Conservation (phyloP, 2,113 vertebrate genomes). For the Semicossyphus pulcher region DNA sequence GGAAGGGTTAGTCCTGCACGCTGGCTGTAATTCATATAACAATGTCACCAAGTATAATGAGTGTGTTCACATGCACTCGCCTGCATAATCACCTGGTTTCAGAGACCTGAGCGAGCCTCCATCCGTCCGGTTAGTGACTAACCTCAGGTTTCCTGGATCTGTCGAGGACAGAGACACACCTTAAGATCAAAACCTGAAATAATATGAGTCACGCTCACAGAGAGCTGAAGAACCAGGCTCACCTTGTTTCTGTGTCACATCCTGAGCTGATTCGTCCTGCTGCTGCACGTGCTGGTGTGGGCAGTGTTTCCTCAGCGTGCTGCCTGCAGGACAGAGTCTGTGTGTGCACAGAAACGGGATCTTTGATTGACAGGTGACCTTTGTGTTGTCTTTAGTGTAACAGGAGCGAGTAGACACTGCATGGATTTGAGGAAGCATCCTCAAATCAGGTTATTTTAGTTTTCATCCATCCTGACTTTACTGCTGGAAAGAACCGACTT, state of each 20-base stretch:
- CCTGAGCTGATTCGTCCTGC: neutral
- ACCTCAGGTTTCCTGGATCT: neutral
- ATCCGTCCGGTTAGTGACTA: neutral
- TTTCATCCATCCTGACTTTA: neutral
- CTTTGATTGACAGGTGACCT: conserved; percentile 9
- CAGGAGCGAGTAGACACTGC: too few species aligned
- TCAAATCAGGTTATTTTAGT: too few species aligned
- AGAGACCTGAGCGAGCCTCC: neutral
- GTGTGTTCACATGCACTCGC: too few species aligned
- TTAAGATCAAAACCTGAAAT: conserved; percentile 1
- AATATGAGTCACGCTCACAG: neutral
- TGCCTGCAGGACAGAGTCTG: neutral
- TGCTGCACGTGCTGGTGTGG: neutral
- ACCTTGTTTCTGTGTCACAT: neutral
- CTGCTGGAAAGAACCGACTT: neutral
- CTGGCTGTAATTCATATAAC: too few species aligned
- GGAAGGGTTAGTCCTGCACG: too few species aligned
- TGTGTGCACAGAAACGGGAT: neutral
- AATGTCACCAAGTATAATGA: too few species aligned
- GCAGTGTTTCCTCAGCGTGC: neutral
- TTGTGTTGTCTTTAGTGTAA: too few species aligned
- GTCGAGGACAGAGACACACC: neutral
- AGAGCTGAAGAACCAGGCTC: neutral
- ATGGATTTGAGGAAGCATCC: too few species aligned
- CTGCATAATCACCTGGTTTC: neutral